phyloP scores from a whole-genome alignment of 1,140 invertebrate species.

The Bombus polaris region DNA sequence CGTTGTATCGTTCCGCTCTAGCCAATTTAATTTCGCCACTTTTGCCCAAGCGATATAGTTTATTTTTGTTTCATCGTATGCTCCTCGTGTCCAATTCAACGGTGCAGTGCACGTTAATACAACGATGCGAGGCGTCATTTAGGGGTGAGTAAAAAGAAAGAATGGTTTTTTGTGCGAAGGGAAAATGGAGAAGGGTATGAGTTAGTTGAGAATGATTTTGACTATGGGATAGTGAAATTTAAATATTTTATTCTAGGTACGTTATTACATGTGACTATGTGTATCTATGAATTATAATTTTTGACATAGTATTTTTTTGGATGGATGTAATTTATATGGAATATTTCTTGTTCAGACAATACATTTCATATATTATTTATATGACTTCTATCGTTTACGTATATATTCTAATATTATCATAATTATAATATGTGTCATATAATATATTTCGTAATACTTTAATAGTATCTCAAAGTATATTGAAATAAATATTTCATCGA shows the following conservation, averaged over 20 bases:
- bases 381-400: too few relatives aligned
- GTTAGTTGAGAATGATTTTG: background rate
- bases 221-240: background rate
- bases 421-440: too few relatives aligned
- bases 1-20: background rate
- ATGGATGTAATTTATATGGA: too few relatives aligned
- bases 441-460: too few relatives aligned
- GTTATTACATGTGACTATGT: too few relatives aligned
- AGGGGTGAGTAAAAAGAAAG: background rate
- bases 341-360: too few relatives aligned
- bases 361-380: too few relatives aligned
- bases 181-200: accelerated
- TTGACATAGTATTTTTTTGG: too few relatives aligned
- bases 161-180: background rate
- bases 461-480: too few relatives aligned
- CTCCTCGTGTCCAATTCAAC: background rate
- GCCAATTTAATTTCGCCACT: conserved; percentile 5
- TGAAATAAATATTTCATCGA: background rate
- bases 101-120: background rate
- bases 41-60: background rate
- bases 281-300: too few relatives aligned
- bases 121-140: background rate
- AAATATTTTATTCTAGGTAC: background rate
- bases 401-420: too few relatives aligned
- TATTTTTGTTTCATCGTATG: background rate